These are phyloP conservation scores for Trinorchestia longiramus DNA, from an alignment of 1,140 invertebrate genomes.

Conservation along the genomic window DNA sequence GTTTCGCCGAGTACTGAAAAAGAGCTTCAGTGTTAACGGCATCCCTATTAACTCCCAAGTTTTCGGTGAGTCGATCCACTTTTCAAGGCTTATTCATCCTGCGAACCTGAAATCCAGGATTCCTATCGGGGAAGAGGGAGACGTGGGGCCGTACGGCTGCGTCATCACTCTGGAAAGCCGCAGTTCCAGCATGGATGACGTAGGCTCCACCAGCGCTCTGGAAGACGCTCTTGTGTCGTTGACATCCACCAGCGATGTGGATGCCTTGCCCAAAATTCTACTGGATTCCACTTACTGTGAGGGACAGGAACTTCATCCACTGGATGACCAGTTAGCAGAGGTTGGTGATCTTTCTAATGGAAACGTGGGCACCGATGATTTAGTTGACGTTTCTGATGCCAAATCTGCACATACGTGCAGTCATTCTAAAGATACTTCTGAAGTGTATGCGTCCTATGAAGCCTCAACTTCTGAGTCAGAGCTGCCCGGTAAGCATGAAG, in stretches of 20 bases:
- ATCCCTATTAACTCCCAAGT: neutral
- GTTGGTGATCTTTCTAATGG: neutral
- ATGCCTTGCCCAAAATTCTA: constrained; percentile 55
- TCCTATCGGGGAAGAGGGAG: neutral
- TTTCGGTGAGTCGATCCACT: neutral
- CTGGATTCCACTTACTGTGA: constrained; percentile 53
- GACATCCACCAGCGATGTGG: constrained; percentile 58
- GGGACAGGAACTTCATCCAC: neutral
- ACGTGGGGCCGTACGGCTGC: constrained; percentile 57
- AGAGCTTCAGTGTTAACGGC: neutral
- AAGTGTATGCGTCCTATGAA: neutral
- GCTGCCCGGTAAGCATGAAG: neutral
- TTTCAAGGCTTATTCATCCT: neutral
- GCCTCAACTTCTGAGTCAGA: constrained; percentile 23
- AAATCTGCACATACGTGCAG: too few relatives aligned
- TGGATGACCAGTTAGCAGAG: neutral
- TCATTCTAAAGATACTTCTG: neutral
- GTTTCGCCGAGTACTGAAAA: neutral
- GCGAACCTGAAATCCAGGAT: neutral
- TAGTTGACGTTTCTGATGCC: neutral
- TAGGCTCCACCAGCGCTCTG: constrained; percentile 63
- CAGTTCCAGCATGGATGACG: constrained; percentile 63
- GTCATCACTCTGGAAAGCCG: constrained; percentile 65
- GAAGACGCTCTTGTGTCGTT: constrained; percentile 65
- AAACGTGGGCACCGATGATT: neutral